These are phyloP conservation scores for Coilia nasus DNA, from an alignment of 2,797 vertebrate species.

Conservation along the genomic window DNA sequence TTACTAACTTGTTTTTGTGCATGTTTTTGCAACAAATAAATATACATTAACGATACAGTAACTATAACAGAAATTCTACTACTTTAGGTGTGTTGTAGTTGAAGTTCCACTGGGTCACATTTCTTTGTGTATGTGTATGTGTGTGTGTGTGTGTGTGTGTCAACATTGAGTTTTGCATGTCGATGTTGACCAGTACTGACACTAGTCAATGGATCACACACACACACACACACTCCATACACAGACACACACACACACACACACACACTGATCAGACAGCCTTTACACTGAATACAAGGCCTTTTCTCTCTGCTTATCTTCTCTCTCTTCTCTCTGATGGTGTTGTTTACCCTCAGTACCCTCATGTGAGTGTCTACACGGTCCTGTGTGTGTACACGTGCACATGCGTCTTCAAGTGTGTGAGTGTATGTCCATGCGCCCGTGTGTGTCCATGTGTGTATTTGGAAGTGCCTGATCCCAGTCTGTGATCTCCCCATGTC, in stretches of 20 bases:
- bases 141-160: slow-evolving; percentile 31
- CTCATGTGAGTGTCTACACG: background rate
- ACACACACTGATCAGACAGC: background rate
- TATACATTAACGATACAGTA: no score
- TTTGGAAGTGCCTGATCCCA: background rate
- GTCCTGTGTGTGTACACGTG: background rate
- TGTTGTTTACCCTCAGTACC: no score
- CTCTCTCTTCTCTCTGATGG: background rate
- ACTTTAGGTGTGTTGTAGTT: background rate
- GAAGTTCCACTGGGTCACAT: background rate
- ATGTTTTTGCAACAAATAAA: no score
- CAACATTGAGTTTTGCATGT: slow-evolving; percentile 19
- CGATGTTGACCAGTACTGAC: slow-evolving; percentile 55
- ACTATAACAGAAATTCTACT: no score
- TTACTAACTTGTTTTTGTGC: no score
- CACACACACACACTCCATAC: slow-evolving; percentile 1
- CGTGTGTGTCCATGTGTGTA: background rate
- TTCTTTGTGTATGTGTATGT: background rate
- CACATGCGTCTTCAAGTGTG: background rate
- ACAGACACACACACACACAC: slow-evolving; percentile 30
- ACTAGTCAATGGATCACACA: slow-evolving; percentile 36
- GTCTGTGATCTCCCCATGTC: slow-evolving; percentile 35
- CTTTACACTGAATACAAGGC: slow-evolving; percentile 12
- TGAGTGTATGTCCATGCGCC: slow-evolving; percentile 48
- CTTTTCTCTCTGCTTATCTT: background rate